Evolutionary conservation across 30 jellyfish, hydroid and myxozoan species (phyloP), one percentile per base, ranked within the genome.

Genomic region (Morbakka virulenta): DNA sequence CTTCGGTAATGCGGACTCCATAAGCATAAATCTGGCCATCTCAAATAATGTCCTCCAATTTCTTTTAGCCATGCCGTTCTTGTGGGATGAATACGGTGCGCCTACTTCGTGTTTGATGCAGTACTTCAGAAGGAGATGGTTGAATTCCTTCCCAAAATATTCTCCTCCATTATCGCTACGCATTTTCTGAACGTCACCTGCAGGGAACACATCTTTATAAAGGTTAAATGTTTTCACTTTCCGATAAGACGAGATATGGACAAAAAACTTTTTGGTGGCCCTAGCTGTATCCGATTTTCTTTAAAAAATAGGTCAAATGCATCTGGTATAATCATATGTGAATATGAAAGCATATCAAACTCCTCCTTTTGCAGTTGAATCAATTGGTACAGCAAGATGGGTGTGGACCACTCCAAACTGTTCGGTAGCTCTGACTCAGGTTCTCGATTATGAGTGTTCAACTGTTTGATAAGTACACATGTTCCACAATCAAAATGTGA

Each of bases 1-100:
- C 64, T 79, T 80, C 14, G 80, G 81, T 11, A 87, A 52, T 2
- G 71, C 69, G 22, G 86, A 77, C 70, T 86, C 91, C 4, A 52
- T 68, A 35, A 86, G 14, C 35, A 79, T 47, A 22, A 88, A 67
- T 67, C 96, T 67, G 30, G 77, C 96, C 95, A 86, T 79, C 30
- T 86, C 96, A 70, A 86, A 86, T 32, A 86, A 32, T 21, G 89
- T 49, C 47, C 95, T 50, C 96, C 96, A 86, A 0, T 48, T 61
- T 78, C 96, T 49, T 53, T 86, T 95, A 6, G 96, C 96, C 11
- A 87, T 86, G 27, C 96, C 95, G 69, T 86, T 86, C 51, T 86
- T 88, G 71, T 86, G 96, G 6, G 95, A 83, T 35, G 96, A 79
- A 31, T 86, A 32, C 4, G 96, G 96, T 24, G 91, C 64, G 3